phyloP scores from a whole-genome alignment of 2,113 vertebrate species.

The Malaclemys terrapin region DNA sequence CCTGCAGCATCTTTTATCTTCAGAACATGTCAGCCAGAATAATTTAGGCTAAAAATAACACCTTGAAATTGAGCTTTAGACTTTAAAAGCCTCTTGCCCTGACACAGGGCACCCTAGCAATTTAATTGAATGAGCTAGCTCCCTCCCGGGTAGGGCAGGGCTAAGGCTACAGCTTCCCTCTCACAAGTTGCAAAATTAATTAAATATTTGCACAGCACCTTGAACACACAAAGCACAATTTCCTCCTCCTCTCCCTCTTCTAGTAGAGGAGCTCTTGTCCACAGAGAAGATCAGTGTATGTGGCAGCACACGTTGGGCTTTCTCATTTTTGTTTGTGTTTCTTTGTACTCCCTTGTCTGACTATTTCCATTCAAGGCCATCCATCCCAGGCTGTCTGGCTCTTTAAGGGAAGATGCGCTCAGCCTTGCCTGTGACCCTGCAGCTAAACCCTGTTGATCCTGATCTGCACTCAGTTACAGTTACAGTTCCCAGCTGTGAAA shows the following conservation, averaged over 20 bases:
- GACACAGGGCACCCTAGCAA: not conserved
- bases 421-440: not conserved
- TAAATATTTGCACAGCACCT: not conserved
- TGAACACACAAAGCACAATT: not conserved
- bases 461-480: not conserved
- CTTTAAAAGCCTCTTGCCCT: constrained; percentile 21
- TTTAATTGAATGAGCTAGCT: not conserved
- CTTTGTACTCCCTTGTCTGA: not conserved
- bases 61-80: constrained; percentile 23
- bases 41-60: constrained; percentile 63
- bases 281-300: not conserved
- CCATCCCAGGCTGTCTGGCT: not conserved
- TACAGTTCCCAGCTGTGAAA: not conserved
- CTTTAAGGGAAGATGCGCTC: not conserved
- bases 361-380: not conserved
- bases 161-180: fast-evolving
- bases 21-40: constrained; percentile 45
- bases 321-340: not conserved
- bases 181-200: not conserved
- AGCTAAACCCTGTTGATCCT: not conserved
- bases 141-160: not conserved
- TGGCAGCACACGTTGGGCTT: not conserved
- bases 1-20: constrained; percentile 55
- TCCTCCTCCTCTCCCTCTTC: not conserved
- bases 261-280: fast-evolving